phyloP scores from a whole-genome alignment of 2,888 invertebrate genomes.

The Sarcophaga caerulescens region DNA sequence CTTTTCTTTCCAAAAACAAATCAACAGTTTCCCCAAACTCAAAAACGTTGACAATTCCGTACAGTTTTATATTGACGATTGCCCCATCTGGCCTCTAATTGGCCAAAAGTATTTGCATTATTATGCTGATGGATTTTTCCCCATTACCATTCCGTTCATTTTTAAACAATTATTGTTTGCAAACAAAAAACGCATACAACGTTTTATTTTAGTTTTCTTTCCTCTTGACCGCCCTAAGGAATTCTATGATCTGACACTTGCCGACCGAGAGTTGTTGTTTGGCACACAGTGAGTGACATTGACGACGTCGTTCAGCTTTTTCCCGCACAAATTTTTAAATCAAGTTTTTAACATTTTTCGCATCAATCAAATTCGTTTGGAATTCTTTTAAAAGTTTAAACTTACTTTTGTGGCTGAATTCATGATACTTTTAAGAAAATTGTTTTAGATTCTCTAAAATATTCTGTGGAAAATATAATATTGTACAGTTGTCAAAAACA shows the following conservation, averaged over 20 bases:
- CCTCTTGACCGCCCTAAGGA: slow-evolving; percentile 72
- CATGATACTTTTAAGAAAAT: slow-evolving; percentile 72
- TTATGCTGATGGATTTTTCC: neutral
- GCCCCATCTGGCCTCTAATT: slow-evolving; percentile 55
- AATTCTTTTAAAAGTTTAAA: slow-evolving; percentile 58
- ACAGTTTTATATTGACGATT: neutral
- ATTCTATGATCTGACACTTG: slow-evolving; percentile 71
- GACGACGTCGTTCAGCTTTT: slow-evolving; percentile 62
- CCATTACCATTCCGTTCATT: slow-evolving; percentile 12
- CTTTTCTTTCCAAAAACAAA: slow-evolving; percentile 46
- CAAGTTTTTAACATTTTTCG: neutral
- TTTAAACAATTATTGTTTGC: slow-evolving; percentile 65
- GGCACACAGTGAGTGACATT: slow-evolving; percentile 56
- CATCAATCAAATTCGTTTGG: slow-evolving; percentile 3
- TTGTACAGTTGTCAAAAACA: slow-evolving; percentile 69
- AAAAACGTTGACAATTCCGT: slow-evolving; percentile 38
- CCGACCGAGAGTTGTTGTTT: slow-evolving; percentile 70
- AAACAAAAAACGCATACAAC: slow-evolving; percentile 62
- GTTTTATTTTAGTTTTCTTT: slow-evolving; percentile 69
- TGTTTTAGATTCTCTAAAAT: slow-evolving; percentile 61
- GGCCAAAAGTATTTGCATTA: neutral
- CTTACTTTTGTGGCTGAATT: slow-evolving; percentile 81
- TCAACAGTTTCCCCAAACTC: slow-evolving; percentile 69
- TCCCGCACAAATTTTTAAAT: slow-evolving; percentile 67
- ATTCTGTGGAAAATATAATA: slow-evolving; percentile 67